Percentiles rank a stretch among this genome's conserved stretches.
Conservation (phyloP, 2,888 invertebrate genomes). For the Adineta ricciae region DNA sequence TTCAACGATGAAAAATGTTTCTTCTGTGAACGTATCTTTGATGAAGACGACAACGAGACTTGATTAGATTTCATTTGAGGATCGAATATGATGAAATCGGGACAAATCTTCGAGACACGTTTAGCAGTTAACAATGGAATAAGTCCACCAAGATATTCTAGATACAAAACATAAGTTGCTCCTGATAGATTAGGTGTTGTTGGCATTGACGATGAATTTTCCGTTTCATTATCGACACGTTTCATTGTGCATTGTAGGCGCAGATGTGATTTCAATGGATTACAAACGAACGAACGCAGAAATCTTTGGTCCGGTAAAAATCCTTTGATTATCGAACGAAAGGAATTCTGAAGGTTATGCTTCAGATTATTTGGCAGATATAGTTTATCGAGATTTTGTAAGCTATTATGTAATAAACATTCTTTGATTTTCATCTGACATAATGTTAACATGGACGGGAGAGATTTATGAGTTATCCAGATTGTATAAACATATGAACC, state of each 20-base stretch:
- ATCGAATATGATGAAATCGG: conserved; percentile 79
- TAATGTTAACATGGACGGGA: conserved; percentile 53
- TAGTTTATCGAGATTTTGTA: conserved; percentile 57
- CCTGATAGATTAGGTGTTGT: conserved; percentile 39
- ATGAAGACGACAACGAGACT: background rate
- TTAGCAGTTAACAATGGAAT: conserved; percentile 90
- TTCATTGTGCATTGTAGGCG: conserved; percentile 95
- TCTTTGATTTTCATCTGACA: conserved; percentile 20
- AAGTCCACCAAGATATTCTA: conserved; percentile 87
- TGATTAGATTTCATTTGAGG: conserved; percentile 47
- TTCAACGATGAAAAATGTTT: background rate
- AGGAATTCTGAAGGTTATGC: conserved; percentile 41
- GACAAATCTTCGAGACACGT: conserved; percentile 85
- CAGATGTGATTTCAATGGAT: conserved; percentile 71
- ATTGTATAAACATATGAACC: conserved; percentile 84
- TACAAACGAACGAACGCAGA: conserved; percentile 80
- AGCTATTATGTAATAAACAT: background rate
- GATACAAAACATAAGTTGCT: conserved; percentile 59
- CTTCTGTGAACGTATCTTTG: background rate
- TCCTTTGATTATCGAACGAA: conserved; percentile 76
- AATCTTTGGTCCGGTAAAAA: conserved; percentile 80
- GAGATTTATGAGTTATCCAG: conserved; percentile 78
- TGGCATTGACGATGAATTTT: background rate
- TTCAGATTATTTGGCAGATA: conserved; percentile 73
- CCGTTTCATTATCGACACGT: conserved; percentile 63